phyloP scores from a whole-genome alignment of 1,140 invertebrate genomes.

The Anoplophora glabripennis region DNA sequence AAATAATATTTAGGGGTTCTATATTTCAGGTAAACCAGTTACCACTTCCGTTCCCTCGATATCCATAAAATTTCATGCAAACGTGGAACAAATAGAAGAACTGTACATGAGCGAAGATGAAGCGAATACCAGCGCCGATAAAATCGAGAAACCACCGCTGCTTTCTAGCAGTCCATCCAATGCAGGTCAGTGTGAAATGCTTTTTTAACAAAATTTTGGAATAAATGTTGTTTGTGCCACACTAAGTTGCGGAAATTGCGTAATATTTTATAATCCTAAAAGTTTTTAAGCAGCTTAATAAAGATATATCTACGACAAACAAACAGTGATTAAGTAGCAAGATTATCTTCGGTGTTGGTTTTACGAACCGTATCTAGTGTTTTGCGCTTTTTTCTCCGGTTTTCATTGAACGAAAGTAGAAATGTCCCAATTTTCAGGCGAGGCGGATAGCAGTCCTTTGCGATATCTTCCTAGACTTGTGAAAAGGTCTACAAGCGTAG shows the following conservation, averaged over 20 bases:
- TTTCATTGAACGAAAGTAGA: background rate
- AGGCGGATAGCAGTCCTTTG: constrained; percentile 42
- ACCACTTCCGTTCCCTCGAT: constrained; percentile 59
- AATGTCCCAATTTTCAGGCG: constrained; percentile 22
- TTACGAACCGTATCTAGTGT: too few species aligned
- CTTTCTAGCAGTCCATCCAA: constrained; percentile 14
- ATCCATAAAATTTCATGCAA: constrained; percentile 67
- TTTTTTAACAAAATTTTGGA: too few species aligned
- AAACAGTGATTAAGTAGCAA: too few species aligned
- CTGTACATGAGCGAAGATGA: constrained; percentile 62
- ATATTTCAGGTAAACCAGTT: constrained; percentile 60
- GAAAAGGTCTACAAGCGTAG: constrained; percentile 51
- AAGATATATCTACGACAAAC: too few species aligned
- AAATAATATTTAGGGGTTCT: constrained; percentile 16
- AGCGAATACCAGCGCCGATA: constrained; percentile 11
- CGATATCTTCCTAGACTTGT: constrained; percentile 43
- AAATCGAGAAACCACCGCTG: constrained; percentile 7
- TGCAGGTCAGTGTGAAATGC: constrained; percentile 6
- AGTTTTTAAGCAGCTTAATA: too few species aligned
- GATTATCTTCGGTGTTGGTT: too few species aligned
- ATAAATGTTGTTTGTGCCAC: too few species aligned
- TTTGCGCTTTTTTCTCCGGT: background rate
- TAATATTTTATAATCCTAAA: too few species aligned
- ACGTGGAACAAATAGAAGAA: constrained; percentile 68
- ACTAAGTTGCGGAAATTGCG: too few species aligned